phyloP scores from a whole-genome alignment of 2,888 invertebrate genomes.

The Epirrhoe alternata region DNA sequence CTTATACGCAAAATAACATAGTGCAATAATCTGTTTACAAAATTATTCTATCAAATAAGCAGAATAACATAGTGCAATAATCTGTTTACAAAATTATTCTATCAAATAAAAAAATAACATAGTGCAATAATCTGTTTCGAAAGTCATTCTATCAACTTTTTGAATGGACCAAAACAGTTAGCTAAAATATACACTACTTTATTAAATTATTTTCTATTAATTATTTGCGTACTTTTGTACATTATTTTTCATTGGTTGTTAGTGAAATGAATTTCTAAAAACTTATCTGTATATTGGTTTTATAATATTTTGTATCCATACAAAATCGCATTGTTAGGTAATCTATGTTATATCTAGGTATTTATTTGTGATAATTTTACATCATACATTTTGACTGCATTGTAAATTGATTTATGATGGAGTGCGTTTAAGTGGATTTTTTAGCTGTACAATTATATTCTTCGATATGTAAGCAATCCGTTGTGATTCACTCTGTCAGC shows the following conservation, averaged over 20 bases:
- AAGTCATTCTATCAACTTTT: slow-evolving; percentile 19
- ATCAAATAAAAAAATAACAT: too few species aligned
- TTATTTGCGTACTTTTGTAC: too few species aligned
- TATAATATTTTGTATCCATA: slow-evolving; percentile 45
- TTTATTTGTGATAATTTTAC: slow-evolving; percentile 34
- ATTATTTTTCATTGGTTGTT: slow-evolving; percentile 10
- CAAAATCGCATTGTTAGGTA: slow-evolving; percentile 22
- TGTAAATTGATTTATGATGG: slow-evolving; percentile 2
- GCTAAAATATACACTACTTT: slow-evolving; percentile 5
- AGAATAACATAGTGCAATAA: too few species aligned
- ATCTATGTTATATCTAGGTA: slow-evolving; percentile 21
- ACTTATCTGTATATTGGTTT: slow-evolving; percentile 32
- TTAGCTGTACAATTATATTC: not conserved
- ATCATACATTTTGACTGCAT: slow-evolving; percentile 29
- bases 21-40: slow-evolving; percentile 11
- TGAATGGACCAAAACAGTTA: slow-evolving; percentile 30
- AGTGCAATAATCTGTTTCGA: slow-evolving; percentile 10
- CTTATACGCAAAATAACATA: slow-evolving; percentile 27
- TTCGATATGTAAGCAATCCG: too few species aligned
- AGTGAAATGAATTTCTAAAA: slow-evolving; percentile 35
- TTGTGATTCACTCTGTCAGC: not conserved
- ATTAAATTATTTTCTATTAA: too few species aligned
- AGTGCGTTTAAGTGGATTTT: not conserved
- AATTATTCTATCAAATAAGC: slow-evolving; percentile 8
- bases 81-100: slow-evolving; percentile 15